Evolutionary conservation across 1,140 invertebrate species (phyloP), one percentile per base, ranked within the genome.

Genomic region (Musca domestica): DNA sequence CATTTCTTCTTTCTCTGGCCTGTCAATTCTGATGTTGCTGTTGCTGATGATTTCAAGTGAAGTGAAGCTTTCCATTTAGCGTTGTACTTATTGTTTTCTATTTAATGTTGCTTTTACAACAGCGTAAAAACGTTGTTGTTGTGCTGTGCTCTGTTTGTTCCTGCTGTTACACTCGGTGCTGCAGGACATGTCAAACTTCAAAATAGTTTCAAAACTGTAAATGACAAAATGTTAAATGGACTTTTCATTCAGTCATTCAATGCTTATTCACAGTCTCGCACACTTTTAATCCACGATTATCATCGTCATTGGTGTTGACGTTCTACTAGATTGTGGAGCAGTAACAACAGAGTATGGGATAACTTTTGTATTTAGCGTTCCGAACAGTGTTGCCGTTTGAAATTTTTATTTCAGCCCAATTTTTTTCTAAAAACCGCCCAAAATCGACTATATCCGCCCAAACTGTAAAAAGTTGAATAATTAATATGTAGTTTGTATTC

Each of bases 161-260:
- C 64, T 22, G 67, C 34, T 10, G 34, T 56, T n/a, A n/a, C n/a
- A n/a, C n/a, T n/a, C n/a, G 48, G 22, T 63, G 67, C 66, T 72
- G 71, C 47, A 56, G 66, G 66, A 58, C 54, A 67, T 75, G 76
- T 78, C 76, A 78, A 78, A 71, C 76, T 76, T 76, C 74, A 73
- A 73, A 78, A 76, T 75, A 76, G 78, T 78, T 78, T 78, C 74
- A 76, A 78, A 78, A 78, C 75, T 78, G 76, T 78, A 78, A 78
- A 75, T 78, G 76, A 78, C 76, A 78, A 78, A 78, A 78, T 78
- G 76, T 78, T 76, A 78, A 78, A 78, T 78, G 74, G 74, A 78
- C 76, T 78, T 78, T 76, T 74, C 76, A 78, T 78, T 76, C 72
- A 47, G 30, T 15, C 52, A 56, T 27, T 56, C 14, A 41, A 41